A percentile compares a stretch with the other conserved stretches of the same genome.
These are phyloP conservation scores for Falco punctatus DNA, from an alignment of 2,113 vertebrate genomes.

Conservation along the genomic window DNA sequence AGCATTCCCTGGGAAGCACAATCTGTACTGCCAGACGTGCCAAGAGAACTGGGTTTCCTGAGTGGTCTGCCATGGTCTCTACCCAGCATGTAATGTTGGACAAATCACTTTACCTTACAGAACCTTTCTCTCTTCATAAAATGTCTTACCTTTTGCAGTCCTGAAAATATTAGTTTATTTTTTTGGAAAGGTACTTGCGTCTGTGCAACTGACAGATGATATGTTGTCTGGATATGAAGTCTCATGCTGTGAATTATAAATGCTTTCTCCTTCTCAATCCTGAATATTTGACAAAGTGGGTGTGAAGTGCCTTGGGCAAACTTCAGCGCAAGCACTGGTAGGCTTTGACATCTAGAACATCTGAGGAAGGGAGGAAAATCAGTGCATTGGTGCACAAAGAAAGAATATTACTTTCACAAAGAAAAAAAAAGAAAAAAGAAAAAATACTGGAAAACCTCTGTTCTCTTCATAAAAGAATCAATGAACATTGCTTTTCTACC, in stretches of 20 bases:
- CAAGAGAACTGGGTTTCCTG: neutral
- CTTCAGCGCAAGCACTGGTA: neutral
- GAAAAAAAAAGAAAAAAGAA: neutral
- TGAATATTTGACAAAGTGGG: slow-evolving; percentile 21
- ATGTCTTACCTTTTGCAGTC: neutral
- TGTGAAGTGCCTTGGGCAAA: slow-evolving; percentile 5
- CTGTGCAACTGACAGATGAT: slow-evolving; percentile 4
- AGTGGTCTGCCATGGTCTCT: neutral
- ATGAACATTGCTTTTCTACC: neutral
- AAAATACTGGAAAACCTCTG: neutral
- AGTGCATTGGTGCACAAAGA: neutral
- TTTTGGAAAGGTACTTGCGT: neutral
- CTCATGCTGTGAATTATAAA: slow-evolving; percentile 43
- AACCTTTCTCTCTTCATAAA: neutral
- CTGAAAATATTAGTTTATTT: neutral
- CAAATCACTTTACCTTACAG: slow-evolving; percentile 1
- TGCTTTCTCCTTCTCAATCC: neutral
- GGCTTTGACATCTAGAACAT: slow-evolving; percentile 26
- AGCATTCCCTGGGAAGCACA: neutral
- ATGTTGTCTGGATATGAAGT: slow-evolving; percentile 13
- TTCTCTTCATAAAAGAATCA: neutral
- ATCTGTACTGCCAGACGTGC: slow-evolving; percentile 12
- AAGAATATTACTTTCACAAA: neutral
- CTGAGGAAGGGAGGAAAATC: neutral
- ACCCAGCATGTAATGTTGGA: neutral